Evolutionary conservation across 2,797 vertebrate genomes (phyloP), one percentile per base, ranked within the genome.

Genomic region (Neostethus bicornis): DNA sequence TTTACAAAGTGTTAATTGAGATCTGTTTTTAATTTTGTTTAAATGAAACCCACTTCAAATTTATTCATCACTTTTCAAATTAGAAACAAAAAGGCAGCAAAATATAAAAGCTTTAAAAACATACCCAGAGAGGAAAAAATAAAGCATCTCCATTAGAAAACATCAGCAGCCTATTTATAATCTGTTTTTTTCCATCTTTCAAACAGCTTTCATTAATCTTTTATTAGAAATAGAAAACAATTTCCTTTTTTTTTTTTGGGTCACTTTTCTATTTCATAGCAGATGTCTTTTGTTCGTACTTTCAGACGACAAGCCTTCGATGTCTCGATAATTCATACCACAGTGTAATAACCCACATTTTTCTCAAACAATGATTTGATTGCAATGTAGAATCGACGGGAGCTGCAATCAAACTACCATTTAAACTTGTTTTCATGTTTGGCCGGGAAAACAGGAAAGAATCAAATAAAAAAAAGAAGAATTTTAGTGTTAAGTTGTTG

Each of bases 281-380:
- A 44, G 26, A 35, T 34, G 52, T 9, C 3, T 26, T 29, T 39
- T 41, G 26, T 59, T 19, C 20, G 19, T 4, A 24, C 19, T 28
- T 24, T 35, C 23, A 1, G 28, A 46, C 47, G 16, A 21, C 35
- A 39, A 17, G 17, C 17, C 39, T 13, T 42, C 42, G 6, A 3
- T 34, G 13, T 24, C 3, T 14, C 26, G 26, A 3, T 24, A 48
- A 41, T 43, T 43, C 21, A 34, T 14, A 16, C 21, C 34, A 7
- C 19, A 11, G 46, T 24, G n/a, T 20, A 49, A 17, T 10, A 42
- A 42, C 28, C 35, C 21, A 20, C 14, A 39, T 41, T 58, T 41
- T 32, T 14, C 12, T 28, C 31, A 50, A 23, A 52, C 29, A 39
- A 41, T 53, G 35, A 32, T 17, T 19, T 39, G n/a, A 60, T 51